phyloP scores from a whole-genome alignment of 2,888 invertebrate genomes.

The Willowsia nigromaculata region DNA sequence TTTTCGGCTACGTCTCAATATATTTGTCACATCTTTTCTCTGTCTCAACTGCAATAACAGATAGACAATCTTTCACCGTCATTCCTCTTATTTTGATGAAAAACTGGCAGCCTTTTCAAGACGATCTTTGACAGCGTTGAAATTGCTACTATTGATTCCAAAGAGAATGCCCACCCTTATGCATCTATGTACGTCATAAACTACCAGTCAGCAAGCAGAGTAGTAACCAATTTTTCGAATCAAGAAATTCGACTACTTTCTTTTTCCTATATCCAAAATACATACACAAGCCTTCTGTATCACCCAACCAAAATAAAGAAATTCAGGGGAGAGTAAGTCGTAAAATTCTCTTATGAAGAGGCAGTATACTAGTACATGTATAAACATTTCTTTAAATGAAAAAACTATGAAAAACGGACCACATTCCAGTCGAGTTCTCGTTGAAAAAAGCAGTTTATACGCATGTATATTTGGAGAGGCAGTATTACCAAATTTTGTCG shows the following conservation, averaged over 20 bases:
- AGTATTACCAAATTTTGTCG: neutral
- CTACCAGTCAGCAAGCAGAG: slow-evolving; percentile 57
- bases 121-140: slow-evolving; percentile 5
- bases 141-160: neutral
- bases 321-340: slow-evolving; percentile 44
- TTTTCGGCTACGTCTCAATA: neutral
- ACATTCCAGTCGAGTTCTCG: neutral
- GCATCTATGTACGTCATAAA: slow-evolving; percentile 44
- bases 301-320: slow-evolving; percentile 27
- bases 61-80: slow-evolving; percentile 53
- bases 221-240: slow-evolving; percentile 65
- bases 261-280: slow-evolving; percentile 32
- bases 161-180: too few relatives aligned
- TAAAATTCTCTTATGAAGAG: slow-evolving; percentile 53
- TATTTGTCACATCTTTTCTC: neutral
- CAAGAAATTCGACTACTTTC: slow-evolving; percentile 43
- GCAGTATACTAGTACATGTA: neutral
- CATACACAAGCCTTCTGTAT: neutral
- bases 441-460: neutral
- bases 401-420: slow-evolving; percentile 1
- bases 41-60: slow-evolving; percentile 20
- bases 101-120: slow-evolving; percentile 25
- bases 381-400: slow-evolving; percentile 6
- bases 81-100: slow-evolving; percentile 43
- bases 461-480: neutral